phyloP scores from a whole-genome alignment of 2,797 vertebrate genomes.

The Acanthornis magna region DNA sequence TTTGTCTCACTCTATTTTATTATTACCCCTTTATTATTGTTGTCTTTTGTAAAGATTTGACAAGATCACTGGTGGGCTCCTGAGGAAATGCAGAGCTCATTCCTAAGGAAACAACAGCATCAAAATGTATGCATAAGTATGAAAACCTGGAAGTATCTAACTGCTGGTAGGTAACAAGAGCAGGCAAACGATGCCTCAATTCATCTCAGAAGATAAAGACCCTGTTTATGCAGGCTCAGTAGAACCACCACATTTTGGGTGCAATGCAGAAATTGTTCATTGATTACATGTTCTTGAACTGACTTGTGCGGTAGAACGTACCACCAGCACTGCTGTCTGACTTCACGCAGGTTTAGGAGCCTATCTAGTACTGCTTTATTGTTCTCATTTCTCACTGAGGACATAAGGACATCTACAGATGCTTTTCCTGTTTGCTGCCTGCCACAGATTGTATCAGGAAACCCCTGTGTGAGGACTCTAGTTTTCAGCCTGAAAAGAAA shows the following conservation, averaged over 20 bases:
- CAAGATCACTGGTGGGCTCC: neutral
- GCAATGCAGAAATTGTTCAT: neutral
- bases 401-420: neutral
- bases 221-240: neutral
- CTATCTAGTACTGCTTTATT: neutral
- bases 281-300: neutral
- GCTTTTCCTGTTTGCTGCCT: neutral
- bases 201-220: neutral
- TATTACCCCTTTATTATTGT: neutral
- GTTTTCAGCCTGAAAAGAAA: neutral
- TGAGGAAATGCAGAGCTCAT: neutral
- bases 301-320: neutral
- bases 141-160: neutral
- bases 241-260: neutral
- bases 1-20: neutral
- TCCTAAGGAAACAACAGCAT: neutral
- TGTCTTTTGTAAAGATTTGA: neutral
- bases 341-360: neutral
- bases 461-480: neutral
- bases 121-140: neutral
- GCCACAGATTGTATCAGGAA: neutral
- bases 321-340: neutral
- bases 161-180: neutral
- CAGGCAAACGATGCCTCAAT: neutral
- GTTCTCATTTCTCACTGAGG: neutral